These are phyloP conservation scores for Sebastes steindachneri DNA, from an alignment of 2,797 vertebrate genomes.

Conservation along the genomic window DNA sequence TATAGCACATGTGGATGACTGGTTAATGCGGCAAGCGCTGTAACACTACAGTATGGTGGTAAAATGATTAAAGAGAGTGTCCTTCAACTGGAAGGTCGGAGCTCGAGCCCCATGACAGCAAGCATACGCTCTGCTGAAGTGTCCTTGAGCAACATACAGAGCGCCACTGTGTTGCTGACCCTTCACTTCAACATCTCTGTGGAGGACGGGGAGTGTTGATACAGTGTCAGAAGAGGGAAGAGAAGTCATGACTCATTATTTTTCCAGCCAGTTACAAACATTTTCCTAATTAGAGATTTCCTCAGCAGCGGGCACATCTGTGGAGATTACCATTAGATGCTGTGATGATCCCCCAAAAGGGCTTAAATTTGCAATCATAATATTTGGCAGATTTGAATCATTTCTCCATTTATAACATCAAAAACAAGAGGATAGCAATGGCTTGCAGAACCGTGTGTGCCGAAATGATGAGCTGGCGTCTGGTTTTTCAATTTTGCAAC, in stretches of 20 bases:
- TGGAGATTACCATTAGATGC: conserved; percentile 44
- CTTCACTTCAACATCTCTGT: neutral
- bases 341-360: conserved; percentile 38
- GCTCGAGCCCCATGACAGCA: conserved; percentile 2
- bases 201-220: neutral
- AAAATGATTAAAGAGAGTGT: conserved; percentile 37
- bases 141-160: conserved; percentile 47
- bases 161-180: conserved; percentile 1
- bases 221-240: neutral
- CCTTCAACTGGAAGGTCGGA: conserved; percentile 37
- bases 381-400: conserved; percentile 21
- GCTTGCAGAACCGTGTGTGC: neutral
- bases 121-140: conserved; percentile 45
- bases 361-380: conserved; percentile 52
- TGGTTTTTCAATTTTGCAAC: neutral
- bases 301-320: conserved; percentile 41
- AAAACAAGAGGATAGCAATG: neutral
- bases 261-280: conserved; percentile 20
- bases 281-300: conserved; percentile 51
- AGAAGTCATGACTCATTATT: conserved; percentile 6
- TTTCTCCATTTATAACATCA: conserved; percentile 7
- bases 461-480: neutral
- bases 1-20: neutral
- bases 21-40: neutral
- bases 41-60: neutral